These are phyloP conservation scores for Virgularia gustaviana DNA, from an alignment of 92 coral and sea anemone genomes.

Conservation along the genomic window DNA sequence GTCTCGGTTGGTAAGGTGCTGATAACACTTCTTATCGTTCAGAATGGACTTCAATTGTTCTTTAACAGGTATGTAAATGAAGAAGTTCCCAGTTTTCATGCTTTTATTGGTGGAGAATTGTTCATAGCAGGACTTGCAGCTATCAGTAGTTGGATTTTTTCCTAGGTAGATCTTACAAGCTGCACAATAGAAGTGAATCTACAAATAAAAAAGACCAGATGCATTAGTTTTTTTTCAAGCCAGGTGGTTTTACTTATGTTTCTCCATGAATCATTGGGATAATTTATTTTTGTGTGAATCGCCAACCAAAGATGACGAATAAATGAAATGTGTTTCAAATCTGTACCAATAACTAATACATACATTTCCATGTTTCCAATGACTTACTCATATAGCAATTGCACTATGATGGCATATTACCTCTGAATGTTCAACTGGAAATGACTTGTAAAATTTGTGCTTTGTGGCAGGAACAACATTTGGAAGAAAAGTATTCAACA, in stretches of 20 bases:
- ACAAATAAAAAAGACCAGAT: neutral
- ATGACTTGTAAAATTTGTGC: conserved; percentile 18
- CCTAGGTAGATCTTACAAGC: conserved; percentile 11
- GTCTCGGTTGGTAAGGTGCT: conserved; percentile 1
- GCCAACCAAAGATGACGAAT: no score
- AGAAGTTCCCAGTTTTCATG: conserved; percentile 11
- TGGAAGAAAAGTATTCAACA: conserved; percentile 4
- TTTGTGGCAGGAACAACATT: conserved; percentile 8
- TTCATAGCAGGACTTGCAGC: neutral
- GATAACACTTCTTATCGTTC: neutral
- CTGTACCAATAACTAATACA: no score
- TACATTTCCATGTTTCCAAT: no score
- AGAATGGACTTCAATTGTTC: conserved; percentile 7
- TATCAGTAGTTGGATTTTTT: neutral
- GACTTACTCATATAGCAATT: no score
- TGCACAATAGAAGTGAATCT: conserved; percentile 19
- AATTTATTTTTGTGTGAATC: no score
- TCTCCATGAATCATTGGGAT: no score
- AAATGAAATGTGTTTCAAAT: no score
- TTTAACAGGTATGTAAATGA: conserved; percentile 17
- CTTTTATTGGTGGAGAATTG: neutral
- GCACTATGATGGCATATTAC: no score
- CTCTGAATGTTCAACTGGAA: conserved; percentile 5
- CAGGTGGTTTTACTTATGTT: no score
- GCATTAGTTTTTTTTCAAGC: no score